Conservation (phyloP, 1,140 invertebrate species). For the Drosophila prosaltans region DNA sequence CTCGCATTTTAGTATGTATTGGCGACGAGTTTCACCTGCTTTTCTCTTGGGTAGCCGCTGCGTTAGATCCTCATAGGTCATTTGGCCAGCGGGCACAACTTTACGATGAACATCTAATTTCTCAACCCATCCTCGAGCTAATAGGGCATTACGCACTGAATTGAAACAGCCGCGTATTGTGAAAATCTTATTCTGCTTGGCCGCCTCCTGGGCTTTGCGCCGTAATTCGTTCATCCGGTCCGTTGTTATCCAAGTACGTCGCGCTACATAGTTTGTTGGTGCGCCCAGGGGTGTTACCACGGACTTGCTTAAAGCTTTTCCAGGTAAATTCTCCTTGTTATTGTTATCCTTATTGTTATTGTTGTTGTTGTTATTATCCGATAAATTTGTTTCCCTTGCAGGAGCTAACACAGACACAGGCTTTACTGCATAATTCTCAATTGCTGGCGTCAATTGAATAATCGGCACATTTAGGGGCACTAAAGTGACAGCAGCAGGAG, state of each 20-base stretch:
- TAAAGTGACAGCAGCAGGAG: constrained; percentile 30
- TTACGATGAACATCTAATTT: constrained; percentile 86
- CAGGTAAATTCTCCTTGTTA: constrained; percentile 53
- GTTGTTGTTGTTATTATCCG: constrained; percentile 40
- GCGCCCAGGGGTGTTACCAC: constrained; percentile 52
- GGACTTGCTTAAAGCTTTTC: constrained; percentile 4
- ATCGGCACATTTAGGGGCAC: constrained; percentile 45
- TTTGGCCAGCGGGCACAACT: constrained; percentile 67
- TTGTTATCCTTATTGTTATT: constrained; percentile 56
- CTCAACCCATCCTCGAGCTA: constrained; percentile 87
- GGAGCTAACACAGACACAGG: background rate
- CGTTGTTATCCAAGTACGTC: constrained; percentile 83
- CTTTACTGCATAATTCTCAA: constrained; percentile 26
- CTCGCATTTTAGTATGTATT: constrained; percentile 84
- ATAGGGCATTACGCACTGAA: constrained; percentile 83
- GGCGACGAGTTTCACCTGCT: constrained; percentile 74
- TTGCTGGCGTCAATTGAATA: constrained; percentile 58
- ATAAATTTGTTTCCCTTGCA: constrained; percentile 7
- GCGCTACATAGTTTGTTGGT: constrained; percentile 68
- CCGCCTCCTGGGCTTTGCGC: constrained; percentile 83
- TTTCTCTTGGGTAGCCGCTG: constrained; percentile 76
- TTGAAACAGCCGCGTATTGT: constrained; percentile 84
- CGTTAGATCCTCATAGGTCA: constrained; percentile 77
- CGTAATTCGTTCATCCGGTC: constrained; percentile 83
- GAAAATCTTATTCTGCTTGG: constrained; percentile 84